These are phyloP conservation scores for Brachionus asplanchnoidis DNA, from an alignment of 1,140 invertebrate genomes.

Conservation along the genomic window DNA sequence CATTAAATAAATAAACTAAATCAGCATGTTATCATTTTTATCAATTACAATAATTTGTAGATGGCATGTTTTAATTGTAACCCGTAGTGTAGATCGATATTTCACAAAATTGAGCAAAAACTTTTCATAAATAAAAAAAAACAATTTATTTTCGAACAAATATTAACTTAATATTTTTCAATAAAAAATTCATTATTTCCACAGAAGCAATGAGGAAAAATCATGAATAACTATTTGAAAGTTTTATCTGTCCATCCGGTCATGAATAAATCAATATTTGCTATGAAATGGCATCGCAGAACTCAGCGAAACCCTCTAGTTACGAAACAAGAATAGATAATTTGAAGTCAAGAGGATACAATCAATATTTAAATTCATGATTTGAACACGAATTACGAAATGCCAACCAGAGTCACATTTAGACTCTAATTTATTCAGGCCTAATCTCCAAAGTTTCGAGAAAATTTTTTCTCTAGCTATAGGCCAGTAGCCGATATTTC, in stretches of 20 bases:
- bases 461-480: background rate
- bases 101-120: background rate
- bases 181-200: background rate
- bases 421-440: background rate
- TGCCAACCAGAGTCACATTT: background rate
- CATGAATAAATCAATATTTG: background rate
- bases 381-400: background rate
- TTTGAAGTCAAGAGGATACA: background rate
- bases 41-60: background rate
- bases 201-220: background rate
- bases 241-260: background rate
- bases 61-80: slow-evolving; percentile 2
- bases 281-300: background rate
- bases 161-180: background rate
- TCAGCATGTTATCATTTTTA: background rate
- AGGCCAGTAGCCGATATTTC: background rate
- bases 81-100: background rate
- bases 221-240: background rate
- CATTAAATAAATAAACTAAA: background rate
- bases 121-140: background rate
- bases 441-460: background rate
- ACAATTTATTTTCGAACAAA: background rate
- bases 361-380: background rate
- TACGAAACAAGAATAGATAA: background rate
- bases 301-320: background rate